Base-by-base conservation (phyloP, 2,113 vertebrate genomes). In the Peucedramus taeniatus region DNA sequence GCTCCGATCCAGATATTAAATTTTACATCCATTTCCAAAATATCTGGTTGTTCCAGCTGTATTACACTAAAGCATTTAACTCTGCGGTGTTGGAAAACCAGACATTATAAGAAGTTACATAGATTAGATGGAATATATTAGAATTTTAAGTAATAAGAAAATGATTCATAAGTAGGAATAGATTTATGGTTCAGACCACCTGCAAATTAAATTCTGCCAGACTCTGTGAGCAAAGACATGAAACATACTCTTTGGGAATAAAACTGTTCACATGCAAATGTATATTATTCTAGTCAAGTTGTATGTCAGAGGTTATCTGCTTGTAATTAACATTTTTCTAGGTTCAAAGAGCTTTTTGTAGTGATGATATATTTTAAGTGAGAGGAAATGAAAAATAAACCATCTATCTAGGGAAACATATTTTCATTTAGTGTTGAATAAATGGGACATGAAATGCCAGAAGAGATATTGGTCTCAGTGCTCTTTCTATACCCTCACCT, bases 261-360 rank as follows among this genome's bases (percentile, higher is more conserved):
- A 92, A 87, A 78, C 30, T 56, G 35, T 83, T 96, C 83, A 71
- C 64, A 82, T 94, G 81, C 30, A 94, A 92, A 96, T 74, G 35
- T 75, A 82, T 44, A 44, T 61, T 94, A 82, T 84, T 84, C 40
- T 60, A 81, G 51, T 69, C 39, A 84, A 83, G 44, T 40, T 89
- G 35, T 71, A 78, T 64, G 80, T 83, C 80, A 93, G 51, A 89
- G 80, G 76, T 92, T 91, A 81, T 89, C 76, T 94, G 28, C 24
- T 92, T 95, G 76, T 64, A 94, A 94, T 97, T 96, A 84, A 91
- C 64, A 79, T 91, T 89, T 74, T 71, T 40, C 33, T 44, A 49
- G 24, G 44, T 87, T 96, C 69, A 91, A 78, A 64, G 22, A 65
- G 24, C 4, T 23, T 35, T 82, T 82, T 75, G 30, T 71, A 75